Percentiles rank a stretch among this genome's conserved stretches.
Conservation (phyloP, 92 coral and sea anemone species). For the Phenganax stokvisi region DNA sequence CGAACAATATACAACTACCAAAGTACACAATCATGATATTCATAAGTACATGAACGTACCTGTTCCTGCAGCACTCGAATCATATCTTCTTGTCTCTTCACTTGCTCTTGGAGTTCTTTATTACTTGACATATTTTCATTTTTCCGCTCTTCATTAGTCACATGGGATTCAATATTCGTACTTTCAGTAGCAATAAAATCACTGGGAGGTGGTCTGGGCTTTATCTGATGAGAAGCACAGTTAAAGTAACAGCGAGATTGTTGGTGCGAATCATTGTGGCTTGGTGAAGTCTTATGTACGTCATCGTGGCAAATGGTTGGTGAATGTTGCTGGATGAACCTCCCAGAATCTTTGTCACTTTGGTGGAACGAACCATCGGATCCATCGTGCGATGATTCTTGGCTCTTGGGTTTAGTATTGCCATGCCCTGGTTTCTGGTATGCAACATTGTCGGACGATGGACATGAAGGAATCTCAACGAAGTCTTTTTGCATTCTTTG, state of each 20-base stretch:
- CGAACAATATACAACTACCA: too few species aligned
- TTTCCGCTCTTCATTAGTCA: not conserved
- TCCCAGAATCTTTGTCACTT: not conserved
- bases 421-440: too few species aligned
- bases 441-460: too few species aligned
- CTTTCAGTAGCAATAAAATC: not conserved
- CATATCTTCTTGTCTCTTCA: constrained; percentile 39
- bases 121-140: not conserved
- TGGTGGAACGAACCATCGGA: not conserved
- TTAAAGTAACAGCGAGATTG: not conserved
- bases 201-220: not conserved
- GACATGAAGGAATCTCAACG: too few species aligned
- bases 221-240: not conserved
- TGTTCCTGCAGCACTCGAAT: constrained; percentile 39
- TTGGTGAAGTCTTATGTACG: not conserved
- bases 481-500: too few species aligned
- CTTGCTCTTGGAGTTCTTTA: constrained; percentile 30
- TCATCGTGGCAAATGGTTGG: not conserved
- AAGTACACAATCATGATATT: too few species aligned
- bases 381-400: not conserved
- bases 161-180: not conserved
- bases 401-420: not conserved
- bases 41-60: constrained; percentile 17
- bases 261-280: not conserved
- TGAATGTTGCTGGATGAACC: not conserved